Percentiles rank a stretch among this genome's conserved stretches.
Evolutionary conservation across 2,113 vertebrate species (phyloP).

Genomic region (Setophaga coronata): DNA sequence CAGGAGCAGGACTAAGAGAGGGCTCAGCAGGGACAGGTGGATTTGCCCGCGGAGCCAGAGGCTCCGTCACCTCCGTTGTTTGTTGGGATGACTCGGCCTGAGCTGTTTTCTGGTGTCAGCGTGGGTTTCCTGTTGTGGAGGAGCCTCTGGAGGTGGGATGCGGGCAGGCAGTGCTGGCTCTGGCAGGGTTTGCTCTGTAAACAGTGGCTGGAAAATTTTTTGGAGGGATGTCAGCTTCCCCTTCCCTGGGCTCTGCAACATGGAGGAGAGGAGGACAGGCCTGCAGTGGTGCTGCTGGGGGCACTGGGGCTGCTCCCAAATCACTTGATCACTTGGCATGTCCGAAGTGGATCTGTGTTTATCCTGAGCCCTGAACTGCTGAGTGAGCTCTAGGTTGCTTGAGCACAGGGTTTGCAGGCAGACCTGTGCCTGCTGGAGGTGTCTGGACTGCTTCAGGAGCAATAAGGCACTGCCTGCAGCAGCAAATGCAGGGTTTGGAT

Average conservation of each 20-base stretch:
- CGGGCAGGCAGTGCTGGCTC: neutral
- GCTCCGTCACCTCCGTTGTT: accelerated
- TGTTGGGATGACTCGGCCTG: neutral
- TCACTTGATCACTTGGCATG: neutral
- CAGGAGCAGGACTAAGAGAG: neutral
- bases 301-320: neutral
- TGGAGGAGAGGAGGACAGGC: neutral
- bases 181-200: neutral
- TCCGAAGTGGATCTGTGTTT: neutral
- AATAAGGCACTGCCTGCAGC: neutral
- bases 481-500: neutral
- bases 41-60: neutral
- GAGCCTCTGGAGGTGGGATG: neutral
- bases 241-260: neutral
- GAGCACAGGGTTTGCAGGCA: neutral
- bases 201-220: neutral
- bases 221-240: neutral
- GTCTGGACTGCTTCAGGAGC: neutral
- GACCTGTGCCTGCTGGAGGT: accelerated
- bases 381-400: neutral
- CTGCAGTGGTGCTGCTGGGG: neutral
- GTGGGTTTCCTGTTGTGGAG: conserved; percentile 35
- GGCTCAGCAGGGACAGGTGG: neutral
- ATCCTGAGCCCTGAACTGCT: neutral
- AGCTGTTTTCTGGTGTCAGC: neutral